phyloP scores from a whole-genome alignment of 2,888 invertebrate genomes.

The Blastobasis lacticolella region DNA sequence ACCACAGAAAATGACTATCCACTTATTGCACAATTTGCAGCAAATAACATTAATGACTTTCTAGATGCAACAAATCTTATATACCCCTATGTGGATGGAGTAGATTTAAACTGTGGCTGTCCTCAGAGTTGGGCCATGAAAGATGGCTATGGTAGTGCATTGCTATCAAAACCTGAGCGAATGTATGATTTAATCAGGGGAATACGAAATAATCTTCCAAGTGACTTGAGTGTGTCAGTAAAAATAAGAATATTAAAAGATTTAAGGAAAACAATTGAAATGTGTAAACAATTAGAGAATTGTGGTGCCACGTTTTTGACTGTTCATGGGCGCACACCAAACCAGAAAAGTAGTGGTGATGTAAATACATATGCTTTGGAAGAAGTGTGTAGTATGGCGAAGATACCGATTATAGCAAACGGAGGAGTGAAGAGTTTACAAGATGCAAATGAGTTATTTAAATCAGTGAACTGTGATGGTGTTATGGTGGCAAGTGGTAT shows the following conservation, averaged over 20 bases:
- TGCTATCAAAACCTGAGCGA: constrained; percentile 87
- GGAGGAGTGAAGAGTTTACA: constrained; percentile 86
- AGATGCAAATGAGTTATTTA: constrained; percentile 81
- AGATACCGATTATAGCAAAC: constrained; percentile 92
- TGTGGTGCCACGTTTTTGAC: constrained; percentile 92
- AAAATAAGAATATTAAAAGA: constrained; percentile 91
- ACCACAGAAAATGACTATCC: constrained; percentile 86
- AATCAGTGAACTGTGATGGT: constrained; percentile 82
- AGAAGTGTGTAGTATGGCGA: constrained; percentile 80
- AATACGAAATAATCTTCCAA: constrained; percentile 81
- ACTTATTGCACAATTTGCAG: constrained; percentile 95
- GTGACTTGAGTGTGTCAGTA: constrained; percentile 89
- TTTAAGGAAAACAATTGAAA: constrained; percentile 79
- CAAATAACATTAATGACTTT: constrained; percentile 88
- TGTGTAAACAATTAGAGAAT: constrained; percentile 86
- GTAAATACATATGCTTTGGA: constrained; percentile 82
- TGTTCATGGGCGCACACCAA: constrained; percentile 93
- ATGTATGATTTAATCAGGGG: constrained; percentile 87
- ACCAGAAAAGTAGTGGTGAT: constrained; percentile 83
- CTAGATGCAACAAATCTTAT: constrained; percentile 89
- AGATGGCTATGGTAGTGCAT: constrained; percentile 90
- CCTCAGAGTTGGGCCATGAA: constrained; percentile 96
- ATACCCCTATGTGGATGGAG: constrained; percentile 89
- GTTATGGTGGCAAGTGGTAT: constrained; percentile 96
- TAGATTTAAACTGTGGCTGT: constrained; percentile 98